Conservation (phyloP, 2,113 vertebrate species). For the human (Homo sapiens) region DNA sequence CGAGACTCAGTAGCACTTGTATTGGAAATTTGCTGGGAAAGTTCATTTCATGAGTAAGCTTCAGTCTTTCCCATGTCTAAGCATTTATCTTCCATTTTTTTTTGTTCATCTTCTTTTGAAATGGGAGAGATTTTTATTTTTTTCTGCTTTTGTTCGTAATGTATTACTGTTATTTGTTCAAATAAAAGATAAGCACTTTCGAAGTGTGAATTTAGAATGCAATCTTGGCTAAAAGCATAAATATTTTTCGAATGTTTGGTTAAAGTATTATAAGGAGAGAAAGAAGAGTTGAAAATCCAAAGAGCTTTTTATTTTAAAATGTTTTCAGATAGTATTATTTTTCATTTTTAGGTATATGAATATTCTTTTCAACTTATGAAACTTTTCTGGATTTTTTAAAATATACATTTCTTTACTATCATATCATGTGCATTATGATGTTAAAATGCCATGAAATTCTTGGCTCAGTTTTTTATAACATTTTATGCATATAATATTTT, state of each 20-base stretch:
- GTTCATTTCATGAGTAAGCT: not conserved
- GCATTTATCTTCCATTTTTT: not conserved
- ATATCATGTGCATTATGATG: not conserved
- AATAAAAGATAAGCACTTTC: not conserved
- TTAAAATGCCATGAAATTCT: not conserved
- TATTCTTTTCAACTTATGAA: not conserved
- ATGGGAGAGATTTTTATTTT: not conserved
- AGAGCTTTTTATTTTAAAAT: not conserved
- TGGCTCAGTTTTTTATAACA: not conserved
- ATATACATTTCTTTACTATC: not conserved
- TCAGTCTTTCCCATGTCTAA: not conserved
- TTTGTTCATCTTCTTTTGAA: not conserved
- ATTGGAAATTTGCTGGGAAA: not conserved
- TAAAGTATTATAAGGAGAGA: not conserved
- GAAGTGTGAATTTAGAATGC: not conserved
- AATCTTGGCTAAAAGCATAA: not conserved
- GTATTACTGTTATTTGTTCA: not conserved
- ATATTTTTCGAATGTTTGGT: not conserved
- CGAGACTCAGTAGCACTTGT: not conserved
- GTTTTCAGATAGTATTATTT: not conserved
- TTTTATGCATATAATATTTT: not conserved
- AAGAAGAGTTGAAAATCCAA: not conserved
- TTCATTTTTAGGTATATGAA: not conserved
- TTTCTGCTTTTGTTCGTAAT: not conserved
- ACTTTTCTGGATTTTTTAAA: not conserved